A percentile compares a stretch with the other conserved stretches of the same genome.
Evolutionary conservation across 2,888 invertebrate genomes (phyloP).

Genomic region (Caenorhabditis sinica): DNA sequence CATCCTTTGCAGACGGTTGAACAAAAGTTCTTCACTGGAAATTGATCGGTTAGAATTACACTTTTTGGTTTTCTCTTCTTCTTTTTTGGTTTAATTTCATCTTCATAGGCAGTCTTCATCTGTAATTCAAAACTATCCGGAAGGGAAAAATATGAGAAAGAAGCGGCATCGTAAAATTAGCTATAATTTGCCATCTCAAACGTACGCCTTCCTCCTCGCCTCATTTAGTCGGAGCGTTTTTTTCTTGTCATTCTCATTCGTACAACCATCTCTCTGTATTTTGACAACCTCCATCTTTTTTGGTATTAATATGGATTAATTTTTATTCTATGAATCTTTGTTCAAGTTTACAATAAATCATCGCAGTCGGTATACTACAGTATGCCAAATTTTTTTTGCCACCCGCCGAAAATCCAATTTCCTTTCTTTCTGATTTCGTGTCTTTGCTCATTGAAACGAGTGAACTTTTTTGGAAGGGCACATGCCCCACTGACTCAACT

Average conservation of each 20-base stretch:
- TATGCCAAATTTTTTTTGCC: background rate
- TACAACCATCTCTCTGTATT: background rate
- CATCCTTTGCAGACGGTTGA: background rate
- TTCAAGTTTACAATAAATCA: background rate
- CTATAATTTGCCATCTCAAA: background rate
- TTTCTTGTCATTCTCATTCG: background rate
- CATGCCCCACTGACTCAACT: background rate
- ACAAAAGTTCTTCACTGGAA: background rate
- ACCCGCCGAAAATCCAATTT: background rate
- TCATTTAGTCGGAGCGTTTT: no score
- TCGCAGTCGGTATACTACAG: no score
- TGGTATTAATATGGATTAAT: background rate
- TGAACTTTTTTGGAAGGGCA: constrained; percentile 1
- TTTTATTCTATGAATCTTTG: background rate
- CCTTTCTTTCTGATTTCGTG: background rate
- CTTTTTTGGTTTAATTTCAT: background rate
- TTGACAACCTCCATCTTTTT: background rate
- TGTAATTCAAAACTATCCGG: background rate
- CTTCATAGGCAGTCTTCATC: background rate
- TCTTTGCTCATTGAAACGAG: background rate
- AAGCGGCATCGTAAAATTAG: background rate
- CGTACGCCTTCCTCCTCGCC: no score
- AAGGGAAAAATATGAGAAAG: background rate
- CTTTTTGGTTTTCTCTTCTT: background rate
- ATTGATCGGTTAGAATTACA: background rate